Conservation (phyloP, 2,888 invertebrate genomes). For the Escarpia spicata region DNA sequence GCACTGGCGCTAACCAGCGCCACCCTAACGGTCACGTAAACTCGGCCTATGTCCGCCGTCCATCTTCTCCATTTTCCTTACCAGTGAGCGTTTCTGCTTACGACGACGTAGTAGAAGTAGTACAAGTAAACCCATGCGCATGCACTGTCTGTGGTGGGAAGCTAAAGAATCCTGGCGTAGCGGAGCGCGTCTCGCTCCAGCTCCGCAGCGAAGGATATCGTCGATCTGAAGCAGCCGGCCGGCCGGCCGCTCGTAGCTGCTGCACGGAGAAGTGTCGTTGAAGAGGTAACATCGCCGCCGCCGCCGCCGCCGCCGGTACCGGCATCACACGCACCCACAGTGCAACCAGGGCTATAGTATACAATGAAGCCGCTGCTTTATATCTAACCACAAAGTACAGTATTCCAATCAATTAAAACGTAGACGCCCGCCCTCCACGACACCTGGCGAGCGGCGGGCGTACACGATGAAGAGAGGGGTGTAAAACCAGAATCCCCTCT, state of each 20-base stretch:
- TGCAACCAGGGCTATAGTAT: slow-evolving; percentile 4
- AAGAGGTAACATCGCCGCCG: slow-evolving; percentile 9
- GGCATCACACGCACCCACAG: neutral
- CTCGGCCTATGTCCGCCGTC: neutral
- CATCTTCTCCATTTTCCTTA: neutral
- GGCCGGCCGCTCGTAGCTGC: slow-evolving; percentile 3
- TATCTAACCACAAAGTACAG: slow-evolving; percentile 16
- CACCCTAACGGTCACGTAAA: neutral
- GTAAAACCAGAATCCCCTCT: neutral
- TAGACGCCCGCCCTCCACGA: neutral
- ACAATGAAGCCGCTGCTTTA: slow-evolving; percentile 16
- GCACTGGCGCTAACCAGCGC: neutral
- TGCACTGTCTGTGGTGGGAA: neutral
- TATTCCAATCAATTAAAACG: slow-evolving; percentile 13
- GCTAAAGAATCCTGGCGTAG: neutral
- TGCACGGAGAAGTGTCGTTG: slow-evolving; percentile 16
- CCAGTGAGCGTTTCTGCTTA: neutral
- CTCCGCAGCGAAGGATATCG: neutral
- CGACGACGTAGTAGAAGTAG: neutral
- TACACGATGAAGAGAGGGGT: slow-evolving; percentile 16
- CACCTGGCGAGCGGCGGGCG: neutral
- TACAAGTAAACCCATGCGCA: slow-evolving; percentile 17
- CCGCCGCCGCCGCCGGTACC: slow-evolving; percentile 2
- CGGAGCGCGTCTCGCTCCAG: neutral
- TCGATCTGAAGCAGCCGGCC: slow-evolving; percentile 8